Evolutionary conservation across 1,140 invertebrate species (phyloP), one percentile per base, ranked within the genome.

Genomic region (Chironomus tepperi): DNA sequence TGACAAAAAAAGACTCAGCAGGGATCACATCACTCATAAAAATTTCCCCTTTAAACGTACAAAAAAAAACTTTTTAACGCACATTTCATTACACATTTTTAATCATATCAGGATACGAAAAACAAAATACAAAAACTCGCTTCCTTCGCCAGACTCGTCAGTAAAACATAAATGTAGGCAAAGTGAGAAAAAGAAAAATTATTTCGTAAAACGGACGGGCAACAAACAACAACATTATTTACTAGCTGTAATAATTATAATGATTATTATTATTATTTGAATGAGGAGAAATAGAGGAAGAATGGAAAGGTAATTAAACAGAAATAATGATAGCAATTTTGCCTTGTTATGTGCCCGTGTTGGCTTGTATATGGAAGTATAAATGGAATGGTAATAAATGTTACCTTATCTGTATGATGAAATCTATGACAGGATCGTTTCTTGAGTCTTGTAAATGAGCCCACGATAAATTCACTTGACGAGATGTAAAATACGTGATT

Each of bases 401-500:
- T 73, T 85, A 91, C 90, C 89, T 85, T 76, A 86, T 88, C 79
- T 89, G 86, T 80, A 92, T 89, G 82, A 91, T 86, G 81, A 92
- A 91, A 84, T 91, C 87, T 76, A 85, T 85, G 78, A 92, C 88
- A 75, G 87, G 86, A 79, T 87, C 88, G 83, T 89, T 87, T 80
- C 91, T 88, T 74, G 87, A 87, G 83, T 90, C 87, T 77, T 87
- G 86, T 74, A 88, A 88, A 42, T 89, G 87, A 70, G 90, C 88
- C 91, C 91, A 92, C 47, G 90, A 91, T 77, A 92, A 83, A 80
- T 90, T 90, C 78, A 91, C 89, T 18, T 89, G 87, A 75, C 89
- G 85, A 74, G 90, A 91, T 65, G 89, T 90, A 81, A 91, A 92
- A 79, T 85, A 87, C 80, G 87, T 87, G 79, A 91, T 86, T 77